Conservation (phyloP, 2,888 invertebrate species). For the Escarpia spicata region DNA sequence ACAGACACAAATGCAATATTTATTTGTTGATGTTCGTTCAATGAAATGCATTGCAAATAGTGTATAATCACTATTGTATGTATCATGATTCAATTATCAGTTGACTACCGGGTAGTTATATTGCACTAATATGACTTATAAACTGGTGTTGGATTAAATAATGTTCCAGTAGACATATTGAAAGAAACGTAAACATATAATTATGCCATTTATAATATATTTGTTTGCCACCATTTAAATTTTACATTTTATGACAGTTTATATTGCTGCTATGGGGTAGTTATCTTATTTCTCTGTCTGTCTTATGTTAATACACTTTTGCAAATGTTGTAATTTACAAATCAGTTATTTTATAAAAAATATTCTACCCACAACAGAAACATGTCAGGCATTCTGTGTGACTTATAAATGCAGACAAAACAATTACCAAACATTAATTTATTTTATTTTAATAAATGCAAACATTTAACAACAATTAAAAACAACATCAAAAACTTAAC, state of each 20-base stretch:
- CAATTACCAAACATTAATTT: not conserved
- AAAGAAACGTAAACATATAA: not conserved
- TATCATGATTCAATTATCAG: not conserved
- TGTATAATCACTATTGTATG: not conserved
- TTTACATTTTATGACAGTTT: not conserved
- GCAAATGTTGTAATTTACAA: conserved; percentile 4
- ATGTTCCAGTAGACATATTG: not conserved
- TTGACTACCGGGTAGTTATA: not conserved
- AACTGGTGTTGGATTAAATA: not conserved
- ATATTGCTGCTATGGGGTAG: not conserved
- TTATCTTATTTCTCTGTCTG: not conserved
- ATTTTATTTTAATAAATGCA: not conserved
- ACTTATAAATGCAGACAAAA: not conserved
- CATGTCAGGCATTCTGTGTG: not conserved
- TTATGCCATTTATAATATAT: too few species aligned
- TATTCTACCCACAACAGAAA: not conserved
- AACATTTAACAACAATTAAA: not conserved
- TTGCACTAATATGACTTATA: not conserved
- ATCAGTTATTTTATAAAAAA: not conserved
- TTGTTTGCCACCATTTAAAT: too few species aligned
- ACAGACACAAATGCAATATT: not conserved
- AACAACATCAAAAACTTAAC: not conserved
- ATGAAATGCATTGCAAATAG: not conserved
- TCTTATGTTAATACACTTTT: not conserved
- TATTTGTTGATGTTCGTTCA: not conserved